Evolutionary conservation across 2,888 invertebrate species (phyloP).

Genomic region (Aphodius sticticus): DNA sequence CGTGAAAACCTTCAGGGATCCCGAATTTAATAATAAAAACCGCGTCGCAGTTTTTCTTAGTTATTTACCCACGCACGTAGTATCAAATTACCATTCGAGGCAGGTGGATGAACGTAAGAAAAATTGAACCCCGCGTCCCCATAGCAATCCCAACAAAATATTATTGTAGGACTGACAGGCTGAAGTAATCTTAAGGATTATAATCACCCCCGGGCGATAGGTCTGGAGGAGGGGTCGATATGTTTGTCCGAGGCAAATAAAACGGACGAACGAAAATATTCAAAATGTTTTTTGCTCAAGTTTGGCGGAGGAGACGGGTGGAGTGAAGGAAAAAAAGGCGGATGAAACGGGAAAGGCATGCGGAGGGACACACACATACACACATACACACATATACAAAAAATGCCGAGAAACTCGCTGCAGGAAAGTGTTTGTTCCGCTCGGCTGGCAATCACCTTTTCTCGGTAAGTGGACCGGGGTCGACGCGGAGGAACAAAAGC

Average conservation of each 20-base stretch:
- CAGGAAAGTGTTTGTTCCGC: slow-evolving; percentile 4
- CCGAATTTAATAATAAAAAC: background rate
- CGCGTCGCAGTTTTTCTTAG: background rate
- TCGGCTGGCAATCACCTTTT: background rate
- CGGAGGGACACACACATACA: background rate
- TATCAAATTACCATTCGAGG: background rate
- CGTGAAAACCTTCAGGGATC: background rate
- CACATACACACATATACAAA: background rate
- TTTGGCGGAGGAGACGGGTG: background rate
- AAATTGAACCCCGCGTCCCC: background rate
- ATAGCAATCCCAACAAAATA: background rate
- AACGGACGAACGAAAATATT: background rate
- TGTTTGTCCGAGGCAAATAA: slow-evolving; percentile 4
- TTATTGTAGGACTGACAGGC: background rate
- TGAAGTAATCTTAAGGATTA: background rate
- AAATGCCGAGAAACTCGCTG: background rate
- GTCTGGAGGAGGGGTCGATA: background rate
- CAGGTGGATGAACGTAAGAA: background rate
- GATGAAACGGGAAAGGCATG: background rate
- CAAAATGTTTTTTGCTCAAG: background rate
- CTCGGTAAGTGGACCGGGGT: background rate
- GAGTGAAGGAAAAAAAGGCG: background rate
- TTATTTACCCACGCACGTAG: background rate
- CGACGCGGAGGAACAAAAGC: background rate
- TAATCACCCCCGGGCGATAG: background rate